Evolutionary conservation across 92 coral and sea anemone species (phyloP).

Genomic region (Zoanthus sansibaricus): DNA sequence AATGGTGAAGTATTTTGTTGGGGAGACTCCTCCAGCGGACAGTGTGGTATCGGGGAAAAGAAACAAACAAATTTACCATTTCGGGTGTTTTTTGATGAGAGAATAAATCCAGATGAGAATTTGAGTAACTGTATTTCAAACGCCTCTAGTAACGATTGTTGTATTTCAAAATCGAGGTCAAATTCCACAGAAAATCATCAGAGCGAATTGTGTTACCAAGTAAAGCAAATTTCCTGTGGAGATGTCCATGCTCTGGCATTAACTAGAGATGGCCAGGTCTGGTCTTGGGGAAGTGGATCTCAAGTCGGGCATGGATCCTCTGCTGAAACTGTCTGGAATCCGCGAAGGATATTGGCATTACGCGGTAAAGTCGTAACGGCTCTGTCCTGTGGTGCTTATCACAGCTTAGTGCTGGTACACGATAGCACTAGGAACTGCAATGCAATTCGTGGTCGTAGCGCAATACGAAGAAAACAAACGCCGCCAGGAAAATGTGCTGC

Average conservation of each 20-base stretch:
- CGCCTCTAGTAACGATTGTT: slow-evolving; percentile 17
- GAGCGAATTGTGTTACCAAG: neutral
- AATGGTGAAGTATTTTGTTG: slow-evolving; percentile 86
- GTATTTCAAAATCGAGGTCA: slow-evolving; percentile 30
- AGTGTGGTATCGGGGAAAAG: slow-evolving; percentile 88
- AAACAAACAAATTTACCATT: slow-evolving; percentile 67
- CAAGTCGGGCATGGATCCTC: slow-evolving; percentile 81
- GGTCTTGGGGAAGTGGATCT: slow-evolving; percentile 98
- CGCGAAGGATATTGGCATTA: slow-evolving; percentile 75
- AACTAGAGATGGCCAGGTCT: slow-evolving; percentile 75
- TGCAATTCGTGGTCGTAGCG: slow-evolving; percentile 31
- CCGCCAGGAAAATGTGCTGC: slow-evolving; percentile 30
- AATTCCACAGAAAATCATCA: neutral
- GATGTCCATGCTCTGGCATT: slow-evolving; percentile 89
- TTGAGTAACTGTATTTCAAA: neutral
- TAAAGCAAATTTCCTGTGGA: slow-evolving; percentile 84
- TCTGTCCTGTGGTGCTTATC: slow-evolving; percentile 90
- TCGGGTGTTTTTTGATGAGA: slow-evolving; percentile 65
- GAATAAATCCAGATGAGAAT: neutral
- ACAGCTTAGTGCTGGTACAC: slow-evolving; percentile 85
- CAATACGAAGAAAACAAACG: slow-evolving; percentile 24
- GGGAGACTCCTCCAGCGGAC: slow-evolving; percentile 98
- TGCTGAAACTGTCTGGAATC: slow-evolving; percentile 62
- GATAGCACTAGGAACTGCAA: slow-evolving; percentile 37
- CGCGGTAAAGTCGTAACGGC: slow-evolving; percentile 77